phyloP scores from a whole-genome alignment of 2,113 vertebrate species.

The Australoheros scitulus region DNA sequence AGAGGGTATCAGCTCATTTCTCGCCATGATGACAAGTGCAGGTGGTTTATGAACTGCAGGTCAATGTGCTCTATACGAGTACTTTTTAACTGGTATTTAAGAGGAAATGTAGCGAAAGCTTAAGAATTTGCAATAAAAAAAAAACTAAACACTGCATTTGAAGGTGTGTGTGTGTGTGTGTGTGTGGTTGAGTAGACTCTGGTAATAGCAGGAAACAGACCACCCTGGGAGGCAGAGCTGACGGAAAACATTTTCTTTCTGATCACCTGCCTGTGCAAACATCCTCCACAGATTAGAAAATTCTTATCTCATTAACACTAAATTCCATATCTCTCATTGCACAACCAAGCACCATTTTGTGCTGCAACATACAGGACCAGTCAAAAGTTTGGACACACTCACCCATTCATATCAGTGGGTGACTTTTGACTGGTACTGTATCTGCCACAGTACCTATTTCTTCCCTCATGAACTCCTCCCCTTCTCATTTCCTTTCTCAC shows the following conservation, averaged over 20 bases:
- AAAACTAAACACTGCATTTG: background rate
- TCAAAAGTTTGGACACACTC: too few relatives aligned
- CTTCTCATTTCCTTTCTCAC: constrained; percentile 77
- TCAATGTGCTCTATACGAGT: background rate
- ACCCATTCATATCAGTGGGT: too few relatives aligned
- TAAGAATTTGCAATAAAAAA: constrained; percentile 12
- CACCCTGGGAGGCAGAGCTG: constrained; percentile 54
- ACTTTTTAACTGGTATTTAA: background rate
- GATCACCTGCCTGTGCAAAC: constrained; percentile 72
- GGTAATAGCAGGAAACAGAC: constrained; percentile 70
- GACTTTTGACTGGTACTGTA: too few relatives aligned
- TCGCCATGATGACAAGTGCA: constrained; percentile 17
- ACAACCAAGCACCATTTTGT: background rate
- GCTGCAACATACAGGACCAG: background rate
- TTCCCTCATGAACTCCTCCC: background rate
- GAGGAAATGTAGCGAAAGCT: background rate
- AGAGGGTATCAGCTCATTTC: constrained; percentile 30
- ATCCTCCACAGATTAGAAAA: constrained; percentile 42
- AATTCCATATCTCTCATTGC: constrained; percentile 21
- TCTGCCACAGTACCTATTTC: background rate
- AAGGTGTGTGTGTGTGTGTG: background rate
- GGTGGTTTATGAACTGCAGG: constrained; percentile 1
- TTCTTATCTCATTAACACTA: constrained; percentile 30
- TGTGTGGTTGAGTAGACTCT: background rate
- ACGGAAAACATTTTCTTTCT: constrained; percentile 57